These are phyloP conservation scores for Mionectes macconnelli DNA, from an alignment of 2,113 vertebrate genomes.

Conservation along the genomic window DNA sequence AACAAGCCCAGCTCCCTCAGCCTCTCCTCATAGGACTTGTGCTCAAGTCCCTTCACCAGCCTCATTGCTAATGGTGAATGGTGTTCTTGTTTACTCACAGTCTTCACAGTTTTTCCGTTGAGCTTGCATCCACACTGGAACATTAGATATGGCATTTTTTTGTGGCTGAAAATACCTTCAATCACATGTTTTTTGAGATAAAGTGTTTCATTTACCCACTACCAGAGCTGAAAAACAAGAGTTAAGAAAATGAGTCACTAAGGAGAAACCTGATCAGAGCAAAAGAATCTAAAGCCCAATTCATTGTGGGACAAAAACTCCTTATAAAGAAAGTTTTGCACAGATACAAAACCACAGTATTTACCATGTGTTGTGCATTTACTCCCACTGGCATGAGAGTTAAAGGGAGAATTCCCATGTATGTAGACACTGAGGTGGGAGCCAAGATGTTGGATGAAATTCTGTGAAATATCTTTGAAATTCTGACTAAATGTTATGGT, in stretches of 20 bases:
- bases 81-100: neutral
- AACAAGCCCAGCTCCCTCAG: too few relatives aligned
- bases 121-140: neutral
- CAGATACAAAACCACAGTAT: neutral
- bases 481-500: neutral
- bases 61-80: neutral
- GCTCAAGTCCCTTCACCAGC: too few relatives aligned
- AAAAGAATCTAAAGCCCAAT: neutral
- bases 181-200: neutral
- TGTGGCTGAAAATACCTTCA: neutral
- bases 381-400: neutral
- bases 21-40: too few relatives aligned
- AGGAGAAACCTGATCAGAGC: neutral
- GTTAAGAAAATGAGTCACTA: neutral
- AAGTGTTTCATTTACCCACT: neutral
- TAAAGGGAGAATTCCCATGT: neutral
- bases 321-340: neutral
- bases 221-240: neutral
- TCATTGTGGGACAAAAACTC: neutral
- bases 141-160: neutral
- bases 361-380: neutral
- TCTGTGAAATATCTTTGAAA: neutral
- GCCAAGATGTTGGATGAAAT: neutral
- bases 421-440: neutral
- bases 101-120: neutral